Percentiles rank a stretch among this genome's conserved stretches.
Evolutionary conservation across 2,888 invertebrate genomes (phyloP).

Genomic region (Drosophila anomelani): DNA sequence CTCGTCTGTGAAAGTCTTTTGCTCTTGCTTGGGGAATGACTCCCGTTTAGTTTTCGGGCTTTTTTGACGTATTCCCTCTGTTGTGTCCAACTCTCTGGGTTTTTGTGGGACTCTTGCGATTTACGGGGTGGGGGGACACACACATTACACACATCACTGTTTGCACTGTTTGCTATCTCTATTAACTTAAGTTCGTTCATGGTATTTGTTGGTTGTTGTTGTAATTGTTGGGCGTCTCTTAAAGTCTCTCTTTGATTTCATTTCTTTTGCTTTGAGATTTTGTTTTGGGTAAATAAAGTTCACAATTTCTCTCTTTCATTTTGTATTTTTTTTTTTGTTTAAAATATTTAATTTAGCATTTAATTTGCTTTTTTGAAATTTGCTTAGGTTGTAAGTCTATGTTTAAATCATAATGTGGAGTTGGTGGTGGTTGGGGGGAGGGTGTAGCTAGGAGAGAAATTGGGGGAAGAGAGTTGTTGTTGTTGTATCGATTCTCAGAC

Average conservation of each 20-base stretch:
- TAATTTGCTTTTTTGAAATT: slow-evolving; percentile 46
- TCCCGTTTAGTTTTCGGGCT: slow-evolving; percentile 9
- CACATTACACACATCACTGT: slow-evolving; percentile 50
- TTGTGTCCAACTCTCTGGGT: slow-evolving; percentile 34
- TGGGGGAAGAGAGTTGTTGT: slow-evolving; percentile 30
- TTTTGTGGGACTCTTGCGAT: slow-evolving; percentile 14
- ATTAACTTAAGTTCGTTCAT: slow-evolving; percentile 57
- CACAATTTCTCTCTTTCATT: slow-evolving; percentile 72
- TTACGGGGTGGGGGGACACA: slow-evolving; percentile 24
- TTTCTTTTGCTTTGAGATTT: slow-evolving; percentile 28
- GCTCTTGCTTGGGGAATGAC: slow-evolving; percentile 5
- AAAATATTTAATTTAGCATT: slow-evolving; percentile 53
- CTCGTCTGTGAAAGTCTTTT: slow-evolving; percentile 23
- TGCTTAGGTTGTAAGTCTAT: slow-evolving; percentile 52
- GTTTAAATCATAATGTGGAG: slow-evolving; percentile 47
- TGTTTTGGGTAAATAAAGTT: slow-evolving; percentile 70
- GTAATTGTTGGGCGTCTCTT: slow-evolving; percentile 51
- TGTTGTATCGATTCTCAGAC: slow-evolving; percentile 37
- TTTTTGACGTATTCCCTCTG: slow-evolving; percentile 11
- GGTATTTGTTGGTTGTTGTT: slow-evolving; percentile 55
- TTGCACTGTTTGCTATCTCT: slow-evolving; percentile 34
- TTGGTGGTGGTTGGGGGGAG: slow-evolving; percentile 29
- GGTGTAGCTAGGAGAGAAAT: slow-evolving; percentile 23
- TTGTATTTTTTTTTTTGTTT: slow-evolving; percentile 54
- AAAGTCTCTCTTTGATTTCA: slow-evolving; percentile 37